Base-by-base conservation (phyloP, 1,140 invertebrate genomes). In the Thalassaphorura encarpata region DNA sequence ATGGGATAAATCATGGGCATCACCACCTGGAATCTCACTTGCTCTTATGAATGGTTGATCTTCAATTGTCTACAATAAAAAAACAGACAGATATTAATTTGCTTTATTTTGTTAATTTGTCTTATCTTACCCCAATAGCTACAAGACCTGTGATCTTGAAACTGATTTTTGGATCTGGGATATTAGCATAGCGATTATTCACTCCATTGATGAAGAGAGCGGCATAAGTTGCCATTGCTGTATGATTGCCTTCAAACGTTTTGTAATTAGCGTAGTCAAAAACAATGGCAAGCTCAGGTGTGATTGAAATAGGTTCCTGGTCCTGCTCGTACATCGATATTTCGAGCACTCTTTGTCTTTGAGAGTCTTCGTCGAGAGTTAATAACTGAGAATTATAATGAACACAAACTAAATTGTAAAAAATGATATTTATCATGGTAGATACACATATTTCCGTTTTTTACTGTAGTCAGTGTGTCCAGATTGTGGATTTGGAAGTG, bases 141-240 rank as follows among this genome's bases (percentile, higher is more conserved):
- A 54, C 51, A 6, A 61, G 53, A 45, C 65, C 65, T 29, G 60
- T 33, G 21, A 66, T 46, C 11, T 29, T 31, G 45, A 64, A 57
- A 0, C 45, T 39, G 13, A 66, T 54, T 16, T 58, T 54, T 4
- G 62, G 62, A 36, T 66, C 60, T 15, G 21, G 36, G 13, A 60
- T 51, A 3, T 57, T 62, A n/a, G 60, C 57, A 24, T 33, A 66
- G 1, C 65, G 57, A 26, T 62, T 56, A 28, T 64, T 64, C 26
- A 66, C 45, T 3, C 57, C 56, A 24, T 66, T 61, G 31, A 61
- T 62, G 43, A 66, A 61, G 23, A 66, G 52, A 15, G 53, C 39
- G 0, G 63, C 26, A 24, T 66, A 66, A 16, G 64, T 39, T 3
- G 58, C 45, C 1, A 66, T 54, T 29, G 58, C 43, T 8, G 8